These are phyloP conservation scores for Crypturellus undulatus DNA, from an alignment of 2,113 vertebrate species.

Conservation along the genomic window DNA sequence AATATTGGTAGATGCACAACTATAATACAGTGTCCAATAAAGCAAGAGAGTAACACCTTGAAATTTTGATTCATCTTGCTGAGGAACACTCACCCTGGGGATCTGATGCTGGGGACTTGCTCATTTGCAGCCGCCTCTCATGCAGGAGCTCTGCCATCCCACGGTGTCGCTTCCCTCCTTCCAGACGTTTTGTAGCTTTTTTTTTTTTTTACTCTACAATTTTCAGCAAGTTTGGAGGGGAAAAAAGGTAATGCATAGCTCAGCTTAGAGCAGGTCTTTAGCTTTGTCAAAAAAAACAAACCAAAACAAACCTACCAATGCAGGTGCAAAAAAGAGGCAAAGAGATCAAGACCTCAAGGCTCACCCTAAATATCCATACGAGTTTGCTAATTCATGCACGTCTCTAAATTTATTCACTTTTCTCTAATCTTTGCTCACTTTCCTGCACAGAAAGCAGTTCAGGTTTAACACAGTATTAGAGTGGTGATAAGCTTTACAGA, in stretches of 20 bases:
- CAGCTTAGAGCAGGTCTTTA: neutral
- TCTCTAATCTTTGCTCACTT: neutral
- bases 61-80: neutral
- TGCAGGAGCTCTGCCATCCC: neutral
- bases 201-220: neutral
- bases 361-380: neutral
- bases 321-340: neutral
- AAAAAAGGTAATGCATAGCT: neutral
- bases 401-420: neutral
- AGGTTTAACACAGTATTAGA: neutral
- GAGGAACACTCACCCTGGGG: neutral
- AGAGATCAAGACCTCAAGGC: neutral
- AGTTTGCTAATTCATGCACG: neutral
- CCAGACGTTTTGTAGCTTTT: neutral
- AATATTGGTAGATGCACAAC: neutral
- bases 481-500: neutral
- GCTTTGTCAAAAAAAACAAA: neutral
- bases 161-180: neutral
- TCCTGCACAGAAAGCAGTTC: neutral
- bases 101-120: neutral
- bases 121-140: neutral
- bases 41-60: accelerated
- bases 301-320: accelerated
- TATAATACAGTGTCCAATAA: neutral
- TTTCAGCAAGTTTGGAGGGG: neutral